Base-by-base conservation (phyloP, 2,797 vertebrate species). In the Lepus townsendii region DNA sequence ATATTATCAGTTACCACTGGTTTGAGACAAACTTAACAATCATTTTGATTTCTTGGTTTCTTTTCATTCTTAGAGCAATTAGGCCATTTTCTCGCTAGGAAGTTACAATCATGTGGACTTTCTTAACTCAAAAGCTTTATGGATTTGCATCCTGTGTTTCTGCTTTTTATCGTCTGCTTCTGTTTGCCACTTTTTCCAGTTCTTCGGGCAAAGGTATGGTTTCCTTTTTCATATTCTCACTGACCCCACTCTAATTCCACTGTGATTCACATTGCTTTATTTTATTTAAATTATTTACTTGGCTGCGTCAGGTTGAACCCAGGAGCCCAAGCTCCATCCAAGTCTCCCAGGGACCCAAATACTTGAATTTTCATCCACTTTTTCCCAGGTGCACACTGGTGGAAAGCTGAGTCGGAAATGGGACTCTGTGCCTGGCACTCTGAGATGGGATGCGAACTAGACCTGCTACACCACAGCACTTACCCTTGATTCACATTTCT, bases 31-130 rank as follows among this genome's bases (percentile, higher is more conserved):
- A 27, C 3, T 65, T 73, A 83, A 6, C 27, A 12, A 72, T 76
- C 26, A 26, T 88, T 66, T 50, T 65, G 19, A 90, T 92, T 77
- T 89, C 86, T 89, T 88, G 54, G 27, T 85, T 84, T 90, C 92
- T 54, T 93, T 6, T 79, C n/a, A 1, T 87, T 88, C 32, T 82
- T 88, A 90, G 86, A 78, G 77, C 84, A 13, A 85, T 27, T 54
- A 30, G 0, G 32, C 92, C 19, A 62, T 77, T 95, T 73, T 47
- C 42, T 47, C 35, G 26, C 65, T 54, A 83, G 38, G 27, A 77
- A 60, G 66, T 80, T 65, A 47, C 57, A 86, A 30, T 65, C 24
- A 24, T 54, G 71, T 80, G 11, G 27, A 54, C 66, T 77, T 96
- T 86, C 17, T 69, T 76, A 84, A 89, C 20, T 50, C 54, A 95